Base-by-base conservation (phyloP, 1,140 invertebrate genomes). In the Diplogasteroides magnus region DNA sequence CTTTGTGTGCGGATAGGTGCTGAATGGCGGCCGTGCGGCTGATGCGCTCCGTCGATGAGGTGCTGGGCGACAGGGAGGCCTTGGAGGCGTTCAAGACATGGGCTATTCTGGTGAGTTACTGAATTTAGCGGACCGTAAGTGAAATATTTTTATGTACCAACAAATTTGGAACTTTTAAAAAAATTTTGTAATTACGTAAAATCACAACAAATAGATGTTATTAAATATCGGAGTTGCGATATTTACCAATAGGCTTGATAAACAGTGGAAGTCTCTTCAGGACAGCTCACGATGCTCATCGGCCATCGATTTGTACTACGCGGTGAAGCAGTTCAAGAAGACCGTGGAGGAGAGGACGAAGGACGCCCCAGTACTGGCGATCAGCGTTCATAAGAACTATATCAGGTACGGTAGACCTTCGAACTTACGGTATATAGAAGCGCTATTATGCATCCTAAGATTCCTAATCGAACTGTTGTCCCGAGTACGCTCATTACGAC, bases 241-340 rank as follows among this genome's bases (percentile, higher is more conserved):
- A 11, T 48, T 19, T 48, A 6, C 37, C 37, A n/a, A n/a, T n/a
- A n/a, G n/a, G n/a, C n/a, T n/a, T n/a, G n/a, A n/a, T n/a, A n/a
- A n/a, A n/a, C n/a, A n/a, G n/a, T n/a, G n/a, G n/a, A n/a, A n/a
- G 31, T 26, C 57, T 28, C 28, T 56, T 57, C 32, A 66, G 32
- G 64, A 66, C 32, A 26, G 37, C 2, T 37, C 32, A 26, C 71
- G 71, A 37, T 62, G 61, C 19, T 71, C n/a, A 19, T 71, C 74
- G 13, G 71, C 69, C 1, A 27, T 72, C 14, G 71, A 72, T n/a
- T 55, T 72, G 15, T 74, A 75, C 59, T 57, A 66, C 28, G 71
- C 71, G 31, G 74, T 72, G 27, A 74, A 71, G 25, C 31, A 57
- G 19, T 72, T 69, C 60, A 25, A 60, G 15, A 31, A 37, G 56